These are phyloP conservation scores for Bombus pyrosoma DNA, from an alignment of 1,140 invertebrate species.

Conservation along the genomic window DNA sequence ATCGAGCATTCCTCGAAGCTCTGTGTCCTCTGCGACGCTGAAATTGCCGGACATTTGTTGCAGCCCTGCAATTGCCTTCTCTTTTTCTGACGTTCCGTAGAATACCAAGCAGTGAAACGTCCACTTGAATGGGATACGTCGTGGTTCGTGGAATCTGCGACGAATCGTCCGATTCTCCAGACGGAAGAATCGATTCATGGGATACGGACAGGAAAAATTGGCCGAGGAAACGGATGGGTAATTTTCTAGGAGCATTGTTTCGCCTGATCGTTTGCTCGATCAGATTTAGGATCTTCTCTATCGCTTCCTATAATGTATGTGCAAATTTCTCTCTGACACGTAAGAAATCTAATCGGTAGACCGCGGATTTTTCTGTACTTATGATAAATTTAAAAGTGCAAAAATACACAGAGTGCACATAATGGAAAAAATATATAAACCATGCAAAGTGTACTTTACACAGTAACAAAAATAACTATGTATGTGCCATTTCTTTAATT, in stretches of 20 bases:
- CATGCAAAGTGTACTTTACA: too few relatives aligned
- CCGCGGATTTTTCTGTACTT: too few relatives aligned
- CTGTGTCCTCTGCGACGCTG: background rate
- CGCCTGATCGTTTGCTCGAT: background rate
- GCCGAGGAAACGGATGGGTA: background rate
- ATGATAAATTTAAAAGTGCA: too few relatives aligned
- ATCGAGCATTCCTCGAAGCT: constrained; percentile 11
- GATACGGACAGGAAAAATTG: background rate
- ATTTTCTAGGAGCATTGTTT: background rate
- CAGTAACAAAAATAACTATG: too few relatives aligned
- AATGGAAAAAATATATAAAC: too few relatives aligned
- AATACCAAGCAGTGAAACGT: constrained; percentile 1
- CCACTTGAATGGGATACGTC: too few relatives aligned
- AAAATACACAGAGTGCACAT: too few relatives aligned
- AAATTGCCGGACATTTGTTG: constrained; percentile 30
- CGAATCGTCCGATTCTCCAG: background rate
- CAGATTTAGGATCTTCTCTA: background rate
- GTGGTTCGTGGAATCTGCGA: background rate
- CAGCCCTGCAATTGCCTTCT: constrained; percentile 26
- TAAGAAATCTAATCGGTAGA: too few relatives aligned
- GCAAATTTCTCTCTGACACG: too few relatives aligned
- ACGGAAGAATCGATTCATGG: background rate
- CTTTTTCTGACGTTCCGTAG: background rate
- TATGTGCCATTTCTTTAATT: too few relatives aligned
- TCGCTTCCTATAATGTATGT: too few relatives aligned